These are phyloP conservation scores for Crocidura indochinensis DNA, from an alignment of 2,797 vertebrate genomes.

Conservation along the genomic window DNA sequence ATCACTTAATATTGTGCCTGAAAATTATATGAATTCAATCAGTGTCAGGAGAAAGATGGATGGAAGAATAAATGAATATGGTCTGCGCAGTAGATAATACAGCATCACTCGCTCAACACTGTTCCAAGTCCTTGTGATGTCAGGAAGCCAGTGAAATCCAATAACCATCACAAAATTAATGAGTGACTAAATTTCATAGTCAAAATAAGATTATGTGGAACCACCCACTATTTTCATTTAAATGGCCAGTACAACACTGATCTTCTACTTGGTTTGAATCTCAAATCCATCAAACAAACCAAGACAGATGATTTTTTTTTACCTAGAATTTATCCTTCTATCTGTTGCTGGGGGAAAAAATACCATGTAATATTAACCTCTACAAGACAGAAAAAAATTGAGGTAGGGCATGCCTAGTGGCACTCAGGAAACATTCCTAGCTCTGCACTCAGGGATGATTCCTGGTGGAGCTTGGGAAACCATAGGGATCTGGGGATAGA, in stretches of 20 bases:
- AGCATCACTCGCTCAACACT: background rate
- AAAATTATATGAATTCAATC: background rate
- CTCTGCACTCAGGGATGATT: too few species aligned
- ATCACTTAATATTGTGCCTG: background rate
- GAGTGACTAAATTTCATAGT: too few species aligned
- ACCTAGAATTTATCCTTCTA: slow-evolving; percentile 11
- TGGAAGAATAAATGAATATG: background rate
- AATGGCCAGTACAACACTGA: slow-evolving; percentile 36
- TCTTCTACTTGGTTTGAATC: background rate
- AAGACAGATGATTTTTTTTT: slow-evolving; percentile 36
- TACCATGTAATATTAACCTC: background rate
- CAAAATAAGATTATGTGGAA: slow-evolving; percentile 2
- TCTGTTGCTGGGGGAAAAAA: slow-evolving; percentile 1
- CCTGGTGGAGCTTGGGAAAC: too few species aligned
- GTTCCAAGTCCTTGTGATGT: background rate
- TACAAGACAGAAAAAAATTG: background rate
- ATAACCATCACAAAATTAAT: too few species aligned
- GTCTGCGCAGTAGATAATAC: fast-evolving
- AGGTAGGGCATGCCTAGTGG: too few species aligned
- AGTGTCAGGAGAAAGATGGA: background rate
- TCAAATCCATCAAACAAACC: slow-evolving; percentile 20
- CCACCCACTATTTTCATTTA: background rate
- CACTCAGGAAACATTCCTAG: too few species aligned
- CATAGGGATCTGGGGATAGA: too few species aligned
- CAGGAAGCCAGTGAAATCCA: background rate